Base-by-base conservation (phyloP, 2,888 invertebrate genomes). In the Aphidoletes aphidimyza region DNA sequence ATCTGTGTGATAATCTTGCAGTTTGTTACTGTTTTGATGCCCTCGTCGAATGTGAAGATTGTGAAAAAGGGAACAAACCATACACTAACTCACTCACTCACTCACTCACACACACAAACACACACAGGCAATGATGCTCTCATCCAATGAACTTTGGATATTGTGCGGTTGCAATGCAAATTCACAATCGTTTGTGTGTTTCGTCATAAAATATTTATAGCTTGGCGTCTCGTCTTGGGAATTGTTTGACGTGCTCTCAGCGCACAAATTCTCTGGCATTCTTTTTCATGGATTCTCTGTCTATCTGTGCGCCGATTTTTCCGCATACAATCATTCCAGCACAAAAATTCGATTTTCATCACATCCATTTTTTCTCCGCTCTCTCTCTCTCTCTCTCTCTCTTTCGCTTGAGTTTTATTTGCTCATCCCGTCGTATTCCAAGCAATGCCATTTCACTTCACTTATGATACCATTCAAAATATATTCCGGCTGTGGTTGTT, bases 161-260 rank as follows among this genome's bases (percentile, higher is more conserved):
- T 69, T 30, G 14, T 69, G 69, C 11, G 69, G 69, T 69, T 30
- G 69, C n/a, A 69, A 69, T 69, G 69, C 69, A 69, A 69, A 69
- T 69, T 69, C 30, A 14, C 30, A 69, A 69, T 69, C 69, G 69
- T 69, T 69, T 69, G 69, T 69, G 69, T 69, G 30, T 69, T 69
- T 69, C 69, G 14, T 69, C 69, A 69, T 69, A 69, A 69, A 69
- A 69, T 69, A 69, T 69, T 69, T 69, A 69, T 69, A 69, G 30
- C 69, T 69, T 69, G 69, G 69, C 69, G 69, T 69, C 69, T 69
- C 69, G 69, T 69, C 69, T 69, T 69, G 69, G 69, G 69, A 69
- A 69, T 69, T 69, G 69, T 69, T 69, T 30, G 34, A 30, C 69
- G 69, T 30, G n/a, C 14, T 54, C 54, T 54, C 54, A 47, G 2